phyloP scores from a whole-genome alignment of 2,113 vertebrate genomes.

The Leiothrix lutea region DNA sequence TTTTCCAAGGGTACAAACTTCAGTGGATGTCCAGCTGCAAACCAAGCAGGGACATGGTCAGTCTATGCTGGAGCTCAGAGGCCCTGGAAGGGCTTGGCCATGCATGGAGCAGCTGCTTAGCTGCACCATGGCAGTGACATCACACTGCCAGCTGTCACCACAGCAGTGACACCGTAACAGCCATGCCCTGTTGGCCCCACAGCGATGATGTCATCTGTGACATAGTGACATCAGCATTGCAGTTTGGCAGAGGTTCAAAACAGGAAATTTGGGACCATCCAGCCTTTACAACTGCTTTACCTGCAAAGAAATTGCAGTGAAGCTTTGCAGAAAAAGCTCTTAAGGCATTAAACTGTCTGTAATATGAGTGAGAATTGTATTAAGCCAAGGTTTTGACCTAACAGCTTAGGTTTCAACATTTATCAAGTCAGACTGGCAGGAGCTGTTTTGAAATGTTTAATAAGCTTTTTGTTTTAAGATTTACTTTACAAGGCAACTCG shows the following conservation, averaged over 20 bases:
- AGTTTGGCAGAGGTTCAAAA: background rate
- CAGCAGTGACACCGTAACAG: background rate
- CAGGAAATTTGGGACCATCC: background rate
- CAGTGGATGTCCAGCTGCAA: constrained; percentile 69
- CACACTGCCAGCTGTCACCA: too few relatives aligned
- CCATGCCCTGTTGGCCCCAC: fast-evolving
- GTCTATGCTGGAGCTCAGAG: constrained; percentile 57
- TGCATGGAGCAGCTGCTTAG: background rate
- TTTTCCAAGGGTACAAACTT: constrained; percentile 69
- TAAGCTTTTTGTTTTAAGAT: constrained; percentile 54
- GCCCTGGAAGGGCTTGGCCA: constrained; percentile 54
- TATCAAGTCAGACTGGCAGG: background rate
- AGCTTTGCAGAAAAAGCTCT: background rate
- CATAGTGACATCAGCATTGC: fast-evolving
- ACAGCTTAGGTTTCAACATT: background rate
- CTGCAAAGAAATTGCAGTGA: background rate
- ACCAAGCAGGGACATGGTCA: constrained; percentile 72
- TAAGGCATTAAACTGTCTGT: background rate
- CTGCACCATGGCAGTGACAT: background rate
- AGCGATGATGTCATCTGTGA: background rate
- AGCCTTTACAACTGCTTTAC: background rate
- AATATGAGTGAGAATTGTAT: background rate
- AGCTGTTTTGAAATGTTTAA: constrained; percentile 72
- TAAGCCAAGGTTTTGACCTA: background rate
- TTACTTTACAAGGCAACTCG: constrained; percentile 70